These are phyloP conservation scores for Distichodus sexfasciatus DNA, from an alignment of 2,797 vertebrate species.

Conservation along the genomic window DNA sequence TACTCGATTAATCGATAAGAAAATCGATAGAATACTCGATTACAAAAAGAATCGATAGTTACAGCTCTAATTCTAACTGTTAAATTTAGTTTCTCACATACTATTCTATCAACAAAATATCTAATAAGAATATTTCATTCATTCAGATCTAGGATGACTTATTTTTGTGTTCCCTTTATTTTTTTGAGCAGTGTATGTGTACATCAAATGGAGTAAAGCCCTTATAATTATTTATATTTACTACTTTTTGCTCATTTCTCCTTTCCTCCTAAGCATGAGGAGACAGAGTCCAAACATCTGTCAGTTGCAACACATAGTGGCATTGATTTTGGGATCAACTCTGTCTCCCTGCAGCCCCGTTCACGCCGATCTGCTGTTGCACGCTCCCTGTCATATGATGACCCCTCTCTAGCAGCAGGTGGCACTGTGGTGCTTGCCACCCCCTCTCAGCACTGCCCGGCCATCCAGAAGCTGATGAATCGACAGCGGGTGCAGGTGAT, in stretches of 20 bases:
- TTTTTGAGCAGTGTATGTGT: too few relatives aligned
- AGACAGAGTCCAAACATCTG: slow-evolving; percentile 75
- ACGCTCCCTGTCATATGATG: slow-evolving; percentile 83
- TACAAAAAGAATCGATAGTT: too few relatives aligned
- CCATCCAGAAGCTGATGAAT: slow-evolving; percentile 91
- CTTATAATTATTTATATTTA: not conserved
- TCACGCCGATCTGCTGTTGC: slow-evolving; percentile 67
- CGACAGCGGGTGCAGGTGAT: slow-evolving; percentile 64
- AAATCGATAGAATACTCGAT: too few relatives aligned
- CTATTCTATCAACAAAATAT: too few relatives aligned
- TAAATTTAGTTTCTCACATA: too few relatives aligned
- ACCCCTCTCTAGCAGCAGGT: slow-evolving; percentile 56
- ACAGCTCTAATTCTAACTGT: too few relatives aligned
- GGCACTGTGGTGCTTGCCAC: slow-evolving; percentile 14
- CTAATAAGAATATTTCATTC: too few relatives aligned
- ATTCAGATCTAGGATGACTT: too few relatives aligned
- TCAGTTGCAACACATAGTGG: slow-evolving; percentile 85
- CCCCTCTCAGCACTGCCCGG: slow-evolving; percentile 83
- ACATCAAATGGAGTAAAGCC: too few relatives aligned
- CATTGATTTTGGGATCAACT: slow-evolving; percentile 56
- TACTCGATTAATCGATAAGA: too few relatives aligned
- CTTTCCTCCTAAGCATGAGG: slow-evolving; percentile 58
- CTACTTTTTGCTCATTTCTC: not conserved
- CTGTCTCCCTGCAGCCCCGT: slow-evolving; percentile 15
- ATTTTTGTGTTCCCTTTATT: too few relatives aligned